Percentiles rank a stretch among this genome's conserved stretches.
phyloP scores from a whole-genome alignment of 2,888 invertebrate genomes.

The Mythimna vitellina region DNA sequence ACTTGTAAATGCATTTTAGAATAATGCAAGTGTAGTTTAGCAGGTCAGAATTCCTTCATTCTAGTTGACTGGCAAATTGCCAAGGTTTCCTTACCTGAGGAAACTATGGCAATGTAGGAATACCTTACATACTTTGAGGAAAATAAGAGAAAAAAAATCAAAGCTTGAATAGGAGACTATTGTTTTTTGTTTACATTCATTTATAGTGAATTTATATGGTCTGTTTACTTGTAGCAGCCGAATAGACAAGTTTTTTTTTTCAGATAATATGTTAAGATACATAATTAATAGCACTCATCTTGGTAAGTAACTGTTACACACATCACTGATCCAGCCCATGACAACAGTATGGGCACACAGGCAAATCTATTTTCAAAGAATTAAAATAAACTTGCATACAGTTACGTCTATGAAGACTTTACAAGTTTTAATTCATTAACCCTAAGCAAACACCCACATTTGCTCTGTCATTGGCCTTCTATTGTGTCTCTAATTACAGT shows the following conservation, averaged over 20 bases:
- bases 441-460: too few species aligned
- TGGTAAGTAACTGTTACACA: neutral
- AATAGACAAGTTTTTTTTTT: neutral
- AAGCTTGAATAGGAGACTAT: neutral
- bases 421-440: too few species aligned
- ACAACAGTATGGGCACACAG: neutral
- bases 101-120: conserved; percentile 7
- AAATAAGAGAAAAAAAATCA: neutral
- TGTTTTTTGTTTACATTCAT: neutral
- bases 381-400: neutral
- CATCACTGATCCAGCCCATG: too few species aligned
- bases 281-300: neutral
- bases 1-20: conserved; percentile 19
- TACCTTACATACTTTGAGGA: neutral
- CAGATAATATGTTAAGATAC: neutral
- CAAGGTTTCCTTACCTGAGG: conserved; percentile 19
- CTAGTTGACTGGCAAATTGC: conserved; percentile 13
- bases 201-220: neutral
- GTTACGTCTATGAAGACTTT: neutral
- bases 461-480: too few species aligned
- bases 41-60: conserved; percentile 43
- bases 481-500: too few species aligned
- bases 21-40: conserved; percentile 5
- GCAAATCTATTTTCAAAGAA: neutral
- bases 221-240: neutral